Conservation (phyloP, 1,140 invertebrate species). For the Tribolium madens region DNA sequence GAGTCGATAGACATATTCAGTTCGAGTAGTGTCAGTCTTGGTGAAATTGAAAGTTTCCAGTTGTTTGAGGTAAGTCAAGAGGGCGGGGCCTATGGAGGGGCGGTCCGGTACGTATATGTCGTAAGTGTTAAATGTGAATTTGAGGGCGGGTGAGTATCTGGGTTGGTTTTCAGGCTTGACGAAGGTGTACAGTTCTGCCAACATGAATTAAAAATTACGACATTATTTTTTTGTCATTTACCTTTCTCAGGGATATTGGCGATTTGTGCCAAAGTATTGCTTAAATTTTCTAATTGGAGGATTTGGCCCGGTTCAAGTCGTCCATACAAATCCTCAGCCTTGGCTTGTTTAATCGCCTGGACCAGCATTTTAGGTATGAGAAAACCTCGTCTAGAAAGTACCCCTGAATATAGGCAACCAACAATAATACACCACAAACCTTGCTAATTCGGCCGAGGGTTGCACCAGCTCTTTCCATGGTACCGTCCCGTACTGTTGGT, state of each 20-base stretch:
- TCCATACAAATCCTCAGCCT: constrained; percentile 65
- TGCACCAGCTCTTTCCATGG: constrained; percentile 75
- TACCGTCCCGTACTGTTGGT: constrained; percentile 73
- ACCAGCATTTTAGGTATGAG: constrained; percentile 68
- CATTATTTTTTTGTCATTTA: constrained; percentile 53
- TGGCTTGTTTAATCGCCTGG: constrained; percentile 64
- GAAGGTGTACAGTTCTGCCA: constrained; percentile 65
- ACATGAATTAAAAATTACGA: background rate
- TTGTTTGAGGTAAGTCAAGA: constrained; percentile 55
- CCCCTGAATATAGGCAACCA: background rate
- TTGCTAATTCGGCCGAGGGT: constrained; percentile 75
- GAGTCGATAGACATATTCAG: constrained; percentile 57
- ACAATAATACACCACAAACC: constrained; percentile 58
- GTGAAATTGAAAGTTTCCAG: constrained; percentile 62
- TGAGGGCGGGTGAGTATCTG: constrained; percentile 54
- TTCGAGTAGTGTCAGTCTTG: constrained; percentile 45
- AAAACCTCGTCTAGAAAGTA: constrained; percentile 66
- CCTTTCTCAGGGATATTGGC: constrained; percentile 67
- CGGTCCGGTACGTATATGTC: constrained; percentile 60
- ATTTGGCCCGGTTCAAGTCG: constrained; percentile 66
- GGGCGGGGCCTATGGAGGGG: constrained; percentile 60
- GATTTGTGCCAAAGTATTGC: constrained; percentile 67
- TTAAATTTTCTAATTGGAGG: constrained; percentile 65
- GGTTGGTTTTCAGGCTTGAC: constrained; percentile 57
- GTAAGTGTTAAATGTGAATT: constrained; percentile 60